These are phyloP conservation scores for Brachyhypopomus gauderio DNA, from an alignment of 2,113 vertebrate species.

Conservation along the genomic window DNA sequence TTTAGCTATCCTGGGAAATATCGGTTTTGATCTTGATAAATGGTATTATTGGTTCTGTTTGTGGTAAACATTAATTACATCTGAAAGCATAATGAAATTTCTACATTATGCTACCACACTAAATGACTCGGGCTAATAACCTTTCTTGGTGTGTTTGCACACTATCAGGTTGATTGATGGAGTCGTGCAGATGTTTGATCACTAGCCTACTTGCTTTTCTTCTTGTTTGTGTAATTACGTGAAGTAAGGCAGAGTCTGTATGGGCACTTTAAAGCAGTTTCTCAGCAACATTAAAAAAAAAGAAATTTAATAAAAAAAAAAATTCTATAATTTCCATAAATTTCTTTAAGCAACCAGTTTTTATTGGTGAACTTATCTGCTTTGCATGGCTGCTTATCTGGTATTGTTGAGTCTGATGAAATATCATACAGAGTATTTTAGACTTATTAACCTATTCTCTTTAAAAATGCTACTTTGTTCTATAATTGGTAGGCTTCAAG, in stretches of 20 bases:
- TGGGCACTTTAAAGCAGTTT: background rate
- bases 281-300: too few relatives aligned
- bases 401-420: too few relatives aligned
- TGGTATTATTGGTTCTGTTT: too few relatives aligned
- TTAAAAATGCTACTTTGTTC: too few relatives aligned
- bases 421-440: too few relatives aligned
- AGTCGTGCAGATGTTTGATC: background rate
- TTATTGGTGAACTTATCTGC: too few relatives aligned
- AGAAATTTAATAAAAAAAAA: too few relatives aligned
- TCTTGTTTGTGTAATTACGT: background rate
- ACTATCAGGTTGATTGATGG: constrained; percentile 19
- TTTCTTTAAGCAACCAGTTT: too few relatives aligned
- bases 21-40: background rate
- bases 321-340: too few relatives aligned
- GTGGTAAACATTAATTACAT: background rate
- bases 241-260: background rate
- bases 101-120: background rate
- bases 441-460: too few relatives aligned
- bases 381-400: too few relatives aligned
- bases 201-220: constrained; percentile 4
- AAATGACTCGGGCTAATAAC: background rate
- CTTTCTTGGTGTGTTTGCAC: background rate
- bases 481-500: too few relatives aligned
- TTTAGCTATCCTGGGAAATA: background rate
- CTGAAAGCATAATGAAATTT: background rate